Conservation (phyloP, 92 coral and sea anemone genomes). For the Blastomussa wellsi region DNA sequence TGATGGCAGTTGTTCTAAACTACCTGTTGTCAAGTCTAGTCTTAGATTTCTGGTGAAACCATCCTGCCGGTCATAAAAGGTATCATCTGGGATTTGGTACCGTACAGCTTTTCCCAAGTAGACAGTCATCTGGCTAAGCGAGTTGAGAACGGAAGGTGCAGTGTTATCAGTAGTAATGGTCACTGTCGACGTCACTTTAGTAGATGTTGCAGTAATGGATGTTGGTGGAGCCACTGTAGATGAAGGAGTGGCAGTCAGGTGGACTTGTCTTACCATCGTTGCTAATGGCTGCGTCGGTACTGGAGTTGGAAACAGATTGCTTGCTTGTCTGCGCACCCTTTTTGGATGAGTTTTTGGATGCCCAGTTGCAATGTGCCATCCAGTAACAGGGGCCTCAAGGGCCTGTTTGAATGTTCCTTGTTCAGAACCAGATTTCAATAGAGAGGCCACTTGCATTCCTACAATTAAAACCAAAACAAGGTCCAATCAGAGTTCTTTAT, state of each 20-base stretch:
- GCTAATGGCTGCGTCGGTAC: conserved; percentile 37
- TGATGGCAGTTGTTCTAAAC: conserved; percentile 42
- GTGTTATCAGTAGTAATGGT: conserved; percentile 33
- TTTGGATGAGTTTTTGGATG: conserved; percentile 71
- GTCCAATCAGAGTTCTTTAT: not conserved
- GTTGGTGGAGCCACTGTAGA: conserved; percentile 60
- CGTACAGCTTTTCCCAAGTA: conserved; percentile 60
- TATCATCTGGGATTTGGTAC: conserved; percentile 62
- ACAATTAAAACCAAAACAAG: not conserved
- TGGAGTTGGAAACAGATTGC: conserved; percentile 69
- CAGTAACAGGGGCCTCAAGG: conserved; percentile 77
- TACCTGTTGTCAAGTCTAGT: conserved; percentile 57
- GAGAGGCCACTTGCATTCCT: conserved; percentile 80
- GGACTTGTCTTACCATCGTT: conserved; percentile 13
- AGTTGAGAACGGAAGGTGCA: conserved; percentile 40
- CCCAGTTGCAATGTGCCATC: conserved; percentile 95
- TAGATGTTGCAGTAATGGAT: conserved; percentile 26
- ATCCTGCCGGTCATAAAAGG: conserved; percentile 77
- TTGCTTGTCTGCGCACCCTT: conserved; percentile 83
- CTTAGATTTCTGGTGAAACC: conserved; percentile 67
- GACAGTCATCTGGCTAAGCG: conserved; percentile 41
- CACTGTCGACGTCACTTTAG: conserved; percentile 40
- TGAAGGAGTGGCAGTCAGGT: conserved; percentile 67
- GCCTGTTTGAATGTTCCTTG: conserved; percentile 76
- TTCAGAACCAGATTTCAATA: conserved; percentile 88